A percentile compares a stretch with the other conserved stretches of the same genome.
Evolutionary conservation across 1,140 invertebrate species (phyloP).

Genomic region (Neuroterus valhalla): DNA sequence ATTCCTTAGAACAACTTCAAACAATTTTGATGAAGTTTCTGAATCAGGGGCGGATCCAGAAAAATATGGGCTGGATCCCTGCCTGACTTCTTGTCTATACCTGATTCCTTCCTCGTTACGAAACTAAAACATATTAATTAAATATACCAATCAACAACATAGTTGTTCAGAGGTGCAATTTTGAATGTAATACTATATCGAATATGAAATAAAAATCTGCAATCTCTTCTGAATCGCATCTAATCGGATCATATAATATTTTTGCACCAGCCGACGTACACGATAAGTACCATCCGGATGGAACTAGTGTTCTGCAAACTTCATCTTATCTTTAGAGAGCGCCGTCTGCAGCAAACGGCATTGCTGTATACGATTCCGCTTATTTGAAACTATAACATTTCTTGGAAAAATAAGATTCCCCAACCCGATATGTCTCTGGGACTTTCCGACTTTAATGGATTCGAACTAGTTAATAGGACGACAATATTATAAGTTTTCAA

Average conservation of each 20-base stretch:
- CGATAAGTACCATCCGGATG: slow-evolving; percentile 7
- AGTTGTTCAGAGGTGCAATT: no score
- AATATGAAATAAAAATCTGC: not conserved
- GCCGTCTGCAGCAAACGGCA: slow-evolving; percentile 13
- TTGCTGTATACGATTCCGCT: slow-evolving; percentile 8
- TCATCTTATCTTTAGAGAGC: slow-evolving; percentile 3
- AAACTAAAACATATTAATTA: not conserved
- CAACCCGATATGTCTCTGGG: no score
- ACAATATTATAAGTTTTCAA: no score
- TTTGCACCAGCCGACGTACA: not conserved
- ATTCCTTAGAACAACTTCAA: no score
- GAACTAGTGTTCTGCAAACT: slow-evolving; percentile 21
- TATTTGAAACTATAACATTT: not conserved
- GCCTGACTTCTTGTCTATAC: not conserved
- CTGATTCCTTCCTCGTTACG: not conserved
- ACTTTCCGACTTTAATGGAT: no score
- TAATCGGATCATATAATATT: not conserved
- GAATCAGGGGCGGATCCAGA: no score
- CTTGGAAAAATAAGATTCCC: no score
- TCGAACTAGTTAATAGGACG: no score
- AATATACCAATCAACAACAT: not conserved
- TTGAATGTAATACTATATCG: not conserved
- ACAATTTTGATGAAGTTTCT: no score
- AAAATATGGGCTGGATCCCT: no score
- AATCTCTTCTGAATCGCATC: not conserved